A percentile compares a stretch with the other conserved stretches of the same genome.
phyloP scores from a whole-genome alignment of 2,113 vertebrate species.

The Gymnorhina tibicen region DNA sequence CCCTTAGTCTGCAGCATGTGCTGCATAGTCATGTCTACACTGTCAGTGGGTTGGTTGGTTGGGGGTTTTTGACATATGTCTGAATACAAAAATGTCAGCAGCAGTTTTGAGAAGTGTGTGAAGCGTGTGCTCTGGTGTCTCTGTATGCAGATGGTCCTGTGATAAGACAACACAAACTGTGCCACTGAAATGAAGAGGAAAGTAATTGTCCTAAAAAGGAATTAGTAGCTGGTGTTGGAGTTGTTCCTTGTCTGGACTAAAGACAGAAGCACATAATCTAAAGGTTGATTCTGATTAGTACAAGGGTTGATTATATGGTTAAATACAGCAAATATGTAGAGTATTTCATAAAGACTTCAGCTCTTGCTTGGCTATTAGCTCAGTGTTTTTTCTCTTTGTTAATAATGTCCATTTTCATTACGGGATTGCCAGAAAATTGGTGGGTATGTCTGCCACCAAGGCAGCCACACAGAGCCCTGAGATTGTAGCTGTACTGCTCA shows the following conservation, averaged over 20 bases:
- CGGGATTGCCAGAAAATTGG: neutral
- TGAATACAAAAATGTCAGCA: neutral
- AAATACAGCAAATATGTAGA: neutral
- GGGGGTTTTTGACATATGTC: neutral
- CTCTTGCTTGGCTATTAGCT: neutral
- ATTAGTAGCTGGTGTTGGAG: neutral
- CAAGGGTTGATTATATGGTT: neutral
- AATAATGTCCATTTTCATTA: neutral
- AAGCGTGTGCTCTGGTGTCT: neutral
- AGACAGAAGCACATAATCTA: neutral
- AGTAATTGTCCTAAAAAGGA: neutral
- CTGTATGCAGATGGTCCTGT: neutral
- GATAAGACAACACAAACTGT: neutral
- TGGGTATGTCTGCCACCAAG: neutral
- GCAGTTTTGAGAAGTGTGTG: neutral
- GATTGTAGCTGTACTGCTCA: neutral
- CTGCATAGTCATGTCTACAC: neutral
- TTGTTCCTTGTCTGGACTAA: neutral
- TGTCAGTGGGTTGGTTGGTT: neutral
- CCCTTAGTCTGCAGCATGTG: neutral
- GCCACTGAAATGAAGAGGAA: neutral
- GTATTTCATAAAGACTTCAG: neutral
- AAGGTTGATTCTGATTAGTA: fast-evolving
- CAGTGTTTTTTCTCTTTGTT: neutral
- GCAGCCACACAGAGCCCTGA: neutral